Conservation (phyloP, 2,888 invertebrate genomes). For the Ethmia dodecea region DNA sequence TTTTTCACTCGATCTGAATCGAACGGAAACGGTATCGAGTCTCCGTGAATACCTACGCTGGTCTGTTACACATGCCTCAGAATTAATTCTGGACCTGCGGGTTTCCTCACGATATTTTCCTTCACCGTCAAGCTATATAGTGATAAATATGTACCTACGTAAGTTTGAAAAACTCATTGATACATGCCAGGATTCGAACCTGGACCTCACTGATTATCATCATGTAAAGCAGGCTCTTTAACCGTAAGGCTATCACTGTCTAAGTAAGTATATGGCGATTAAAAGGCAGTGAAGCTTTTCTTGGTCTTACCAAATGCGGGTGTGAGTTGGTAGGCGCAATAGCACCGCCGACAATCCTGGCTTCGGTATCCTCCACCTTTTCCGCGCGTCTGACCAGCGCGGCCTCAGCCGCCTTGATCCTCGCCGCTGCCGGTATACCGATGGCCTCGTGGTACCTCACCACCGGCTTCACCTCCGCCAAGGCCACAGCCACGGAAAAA, state of each 20-base stretch:
- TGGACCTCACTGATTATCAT: neutral
- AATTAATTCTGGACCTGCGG: too few relatives aligned
- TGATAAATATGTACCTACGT: neutral
- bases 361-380: neutral
- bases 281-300: constrained; percentile 7
- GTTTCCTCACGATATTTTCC: too few relatives aligned
- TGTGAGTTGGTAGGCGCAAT: constrained; percentile 32
- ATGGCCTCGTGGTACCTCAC: constrained; percentile 37
- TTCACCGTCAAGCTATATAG: neutral
- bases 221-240: neutral
- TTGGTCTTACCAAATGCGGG: constrained; percentile 34
- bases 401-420: constrained; percentile 36
- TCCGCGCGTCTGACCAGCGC: neutral
- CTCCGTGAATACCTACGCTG: too few relatives aligned
- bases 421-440: constrained; percentile 44
- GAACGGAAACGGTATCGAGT: too few relatives aligned
- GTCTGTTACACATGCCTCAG: too few relatives aligned
- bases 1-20: too few relatives aligned
- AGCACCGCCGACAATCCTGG: constrained; percentile 43
- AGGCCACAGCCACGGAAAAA: constrained; percentile 21
- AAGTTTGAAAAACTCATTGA: neutral
- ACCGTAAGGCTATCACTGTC: neutral
- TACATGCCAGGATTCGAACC: neutral
- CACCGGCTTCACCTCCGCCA: neutral
- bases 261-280: neutral